Evolutionary conservation across 2,888 invertebrate species (phyloP), one percentile per base, ranked within the genome.

Genomic region (Pantelozetes paolii): DNA sequence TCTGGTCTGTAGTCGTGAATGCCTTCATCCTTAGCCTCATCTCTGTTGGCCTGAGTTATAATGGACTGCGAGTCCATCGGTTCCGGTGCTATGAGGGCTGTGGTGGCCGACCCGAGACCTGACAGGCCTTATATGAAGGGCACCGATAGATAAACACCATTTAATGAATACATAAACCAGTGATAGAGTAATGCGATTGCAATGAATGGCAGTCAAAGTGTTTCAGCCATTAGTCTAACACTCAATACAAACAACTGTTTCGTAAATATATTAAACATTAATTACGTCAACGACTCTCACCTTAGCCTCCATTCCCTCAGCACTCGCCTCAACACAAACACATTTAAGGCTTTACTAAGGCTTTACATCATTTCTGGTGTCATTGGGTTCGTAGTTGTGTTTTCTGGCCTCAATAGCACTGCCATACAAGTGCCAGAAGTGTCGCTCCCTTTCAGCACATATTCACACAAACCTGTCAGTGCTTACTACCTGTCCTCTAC

Each of bases 51-150:
- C 89, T 94, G 93, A 86, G 94, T 93, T 86, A 94, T 94, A 88
- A 94, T 94, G 90, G 94, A 94, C 91, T 94, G 91, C 89, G 92
- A 92, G 92, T 94, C 94, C 94, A 93, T 93, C 26, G 71, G 18
- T 42, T n/a, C 30, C 32, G 62, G 20, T 64, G 18, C 20, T n/a
- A 32, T 32, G 26, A 18, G 30, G 5, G 32, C 28, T 28, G 18
- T 32, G 28, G 59, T 6, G 28, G 23, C 54, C 23, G 54, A 54
- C 20, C 54, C 20, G 23, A 57, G 57, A 57, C 28, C 57, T 28
- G 57, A 30, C 13, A 23, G 57, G 57, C 28, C 57, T 57, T 28
- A 57, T 30, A 28, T 30, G 57, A 30, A 2, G 57, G 28, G 23
- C 57, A 18, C 28, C 57, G 57, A 28, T 30, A 40, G 20, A 40